A percentile compares a stretch with the other conserved stretches of the same genome.
Evolutionary conservation across 1,140 invertebrate genomes (phyloP).

Genomic region (Globodera rostochiensis): DNA sequence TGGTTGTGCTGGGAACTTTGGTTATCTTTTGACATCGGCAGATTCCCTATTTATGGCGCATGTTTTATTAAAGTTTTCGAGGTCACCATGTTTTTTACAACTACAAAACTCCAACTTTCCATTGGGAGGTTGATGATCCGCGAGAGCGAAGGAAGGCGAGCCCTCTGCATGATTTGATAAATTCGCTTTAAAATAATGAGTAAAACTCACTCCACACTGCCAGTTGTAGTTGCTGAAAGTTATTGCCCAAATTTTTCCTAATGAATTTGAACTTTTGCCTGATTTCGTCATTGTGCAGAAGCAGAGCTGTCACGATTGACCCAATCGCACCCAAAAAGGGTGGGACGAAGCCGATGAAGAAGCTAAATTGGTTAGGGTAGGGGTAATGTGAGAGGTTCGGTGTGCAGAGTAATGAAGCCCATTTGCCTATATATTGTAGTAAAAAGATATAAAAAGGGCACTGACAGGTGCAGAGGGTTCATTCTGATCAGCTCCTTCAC

Average conservation of each 20-base stretch:
- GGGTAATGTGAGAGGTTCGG: too few species aligned
- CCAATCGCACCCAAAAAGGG: constrained; percentile 61
- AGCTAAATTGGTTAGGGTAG: constrained; percentile 16
- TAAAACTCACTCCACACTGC: constrained; percentile 61
- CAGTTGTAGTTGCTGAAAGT: constrained; percentile 59
- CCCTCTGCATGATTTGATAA: constrained; percentile 47
- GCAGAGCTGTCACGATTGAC: constrained; percentile 61
- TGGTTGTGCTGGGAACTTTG: too few species aligned
- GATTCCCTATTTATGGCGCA: too few species aligned
- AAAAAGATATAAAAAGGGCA: not conserved
- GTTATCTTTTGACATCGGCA: too few species aligned
- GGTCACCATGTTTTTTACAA: not conserved
- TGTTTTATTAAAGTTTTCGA: too few species aligned
- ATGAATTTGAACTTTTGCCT: constrained; percentile 39
- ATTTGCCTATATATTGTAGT: not conserved
- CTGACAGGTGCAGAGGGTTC: constrained; percentile 51
- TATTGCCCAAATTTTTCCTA: not conserved
- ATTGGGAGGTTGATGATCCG: constrained; percentile 60
- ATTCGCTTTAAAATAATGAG: constrained; percentile 5
- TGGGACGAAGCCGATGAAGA: constrained; percentile 62
- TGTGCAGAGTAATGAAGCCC: not conserved
- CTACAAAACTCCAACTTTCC: constrained; percentile 35
- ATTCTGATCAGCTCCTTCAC: constrained; percentile 45
- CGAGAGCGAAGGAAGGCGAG: constrained; percentile 59
- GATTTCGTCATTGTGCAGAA: constrained; percentile 65